Conservation (phyloP, 2,113 vertebrate genomes). For the Myxocyprinus asiaticus region DNA sequence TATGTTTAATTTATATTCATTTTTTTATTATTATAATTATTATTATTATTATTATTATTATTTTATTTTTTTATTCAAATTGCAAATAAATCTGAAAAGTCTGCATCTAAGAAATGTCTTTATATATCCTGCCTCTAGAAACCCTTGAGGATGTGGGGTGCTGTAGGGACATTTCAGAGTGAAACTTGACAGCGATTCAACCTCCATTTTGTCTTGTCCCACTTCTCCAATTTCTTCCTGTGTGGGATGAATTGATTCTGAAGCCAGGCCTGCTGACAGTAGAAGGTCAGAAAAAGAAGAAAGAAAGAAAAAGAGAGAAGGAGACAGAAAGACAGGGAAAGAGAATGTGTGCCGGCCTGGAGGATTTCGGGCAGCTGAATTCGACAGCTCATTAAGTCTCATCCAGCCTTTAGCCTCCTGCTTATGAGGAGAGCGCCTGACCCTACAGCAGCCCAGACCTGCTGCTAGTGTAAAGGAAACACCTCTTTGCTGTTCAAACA, state of each 20-base stretch:
- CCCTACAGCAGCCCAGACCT: slow-evolving; percentile 47
- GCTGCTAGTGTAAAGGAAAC: slow-evolving; percentile 26
- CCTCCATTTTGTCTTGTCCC: slow-evolving; percentile 45
- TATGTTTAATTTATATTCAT: neutral
- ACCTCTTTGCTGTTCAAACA: slow-evolving; percentile 44
- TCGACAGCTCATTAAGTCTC: slow-evolving; percentile 69
- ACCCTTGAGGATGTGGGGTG: slow-evolving; percentile 8
- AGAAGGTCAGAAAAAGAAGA: slow-evolving; percentile 32
- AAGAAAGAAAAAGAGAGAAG: slow-evolving; percentile 19
- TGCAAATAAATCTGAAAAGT: slow-evolving; percentile 12
- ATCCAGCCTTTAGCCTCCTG: slow-evolving; percentile 61
- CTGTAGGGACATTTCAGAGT: slow-evolving; percentile 25
- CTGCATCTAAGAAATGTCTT: slow-evolving; percentile 6
- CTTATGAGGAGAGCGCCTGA: slow-evolving; percentile 53
- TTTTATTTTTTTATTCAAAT: slow-evolving; percentile 4
- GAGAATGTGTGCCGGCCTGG: slow-evolving; percentile 50
- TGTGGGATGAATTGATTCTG: slow-evolving; percentile 61
- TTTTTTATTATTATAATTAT: no score
- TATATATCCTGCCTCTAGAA: slow-evolving; percentile 4
- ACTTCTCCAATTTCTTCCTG: slow-evolving; percentile 57
- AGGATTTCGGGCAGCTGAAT: slow-evolving; percentile 56
- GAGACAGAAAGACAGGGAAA: neutral
- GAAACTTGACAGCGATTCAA: slow-evolving; percentile 57
- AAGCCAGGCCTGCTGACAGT: slow-evolving; percentile 49
- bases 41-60: no score